These are phyloP conservation scores for Diacarnus erythraeanus DNA, from an alignment of 37 sponge, comb jelly and placozoan species.

Conservation along the genomic window DNA sequence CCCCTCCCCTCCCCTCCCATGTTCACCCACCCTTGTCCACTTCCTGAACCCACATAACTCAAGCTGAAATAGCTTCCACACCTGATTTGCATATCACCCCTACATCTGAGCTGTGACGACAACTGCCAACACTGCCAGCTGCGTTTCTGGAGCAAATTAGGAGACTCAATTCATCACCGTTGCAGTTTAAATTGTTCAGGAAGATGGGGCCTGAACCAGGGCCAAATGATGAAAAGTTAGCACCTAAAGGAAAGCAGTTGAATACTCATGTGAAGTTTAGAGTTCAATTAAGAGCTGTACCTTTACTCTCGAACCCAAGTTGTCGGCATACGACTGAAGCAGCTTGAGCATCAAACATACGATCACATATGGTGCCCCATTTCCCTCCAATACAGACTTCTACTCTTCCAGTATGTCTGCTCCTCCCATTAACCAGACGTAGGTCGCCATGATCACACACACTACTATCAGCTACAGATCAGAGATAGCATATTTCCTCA, in stretches of 20 bases:
- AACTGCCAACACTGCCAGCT: background rate
- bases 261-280: background rate
- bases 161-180: background rate
- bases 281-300: background rate
- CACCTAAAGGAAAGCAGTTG: too few relatives aligned
- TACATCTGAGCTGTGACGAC: constrained; percentile 3
- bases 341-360: background rate
- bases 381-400: constrained; percentile 16
- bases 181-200: constrained; percentile 1
- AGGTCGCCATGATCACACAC: constrained; percentile 18
- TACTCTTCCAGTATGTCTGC: background rate
- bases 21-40: too few relatives aligned
- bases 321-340: constrained; percentile 25
- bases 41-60: too few relatives aligned
- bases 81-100: constrained; percentile 38
- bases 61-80: too few relatives aligned
- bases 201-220: constrained; percentile 15
- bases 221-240: background rate
- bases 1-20: too few relatives aligned
- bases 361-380: constrained; percentile 43
- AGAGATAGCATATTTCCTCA: background rate
- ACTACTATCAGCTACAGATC: background rate
- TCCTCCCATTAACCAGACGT: constrained; percentile 1
- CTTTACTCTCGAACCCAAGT: background rate
- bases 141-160: background rate